These are phyloP conservation scores for Thalassoma bifasciatum DNA, from an alignment of 2,113 vertebrate species.

Conservation along the genomic window DNA sequence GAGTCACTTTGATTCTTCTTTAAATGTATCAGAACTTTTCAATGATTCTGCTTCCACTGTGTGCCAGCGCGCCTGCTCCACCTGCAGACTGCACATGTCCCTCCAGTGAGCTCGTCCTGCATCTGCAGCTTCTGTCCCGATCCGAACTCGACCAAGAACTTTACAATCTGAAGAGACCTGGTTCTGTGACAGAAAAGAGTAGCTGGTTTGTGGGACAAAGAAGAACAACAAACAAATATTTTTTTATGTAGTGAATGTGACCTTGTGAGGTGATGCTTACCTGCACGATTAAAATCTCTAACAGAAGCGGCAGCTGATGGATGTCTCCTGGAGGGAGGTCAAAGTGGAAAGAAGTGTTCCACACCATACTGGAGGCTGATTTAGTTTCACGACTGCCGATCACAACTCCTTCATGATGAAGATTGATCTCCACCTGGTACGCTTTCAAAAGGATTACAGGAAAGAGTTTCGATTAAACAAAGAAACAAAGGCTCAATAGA, in stretches of 20 bases:
- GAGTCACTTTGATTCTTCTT: background rate
- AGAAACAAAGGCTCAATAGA: no score
- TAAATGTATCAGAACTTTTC: background rate
- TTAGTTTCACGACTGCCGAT: slow-evolving; percentile 75
- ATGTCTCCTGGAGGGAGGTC: slow-evolving; percentile 78
- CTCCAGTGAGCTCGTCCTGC: slow-evolving; percentile 79
- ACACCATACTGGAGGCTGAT: slow-evolving; percentile 61
- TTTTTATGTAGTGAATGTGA: background rate
- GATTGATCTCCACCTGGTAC: slow-evolving; percentile 76
- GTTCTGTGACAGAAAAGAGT: slow-evolving; percentile 56
- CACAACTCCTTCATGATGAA: slow-evolving; percentile 63
- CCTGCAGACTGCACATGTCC: slow-evolving; percentile 75
- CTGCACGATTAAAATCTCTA: slow-evolving; percentile 80
- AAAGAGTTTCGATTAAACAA: no score
- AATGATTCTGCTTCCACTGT: slow-evolving; percentile 56
- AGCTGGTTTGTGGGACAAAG: background rate
- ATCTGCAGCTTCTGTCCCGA: slow-evolving; percentile 66
- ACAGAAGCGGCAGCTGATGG: slow-evolving; percentile 64
- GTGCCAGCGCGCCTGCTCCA: slow-evolving; percentile 81
- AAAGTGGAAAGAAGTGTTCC: slow-evolving; percentile 83
- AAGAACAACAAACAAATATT: background rate
- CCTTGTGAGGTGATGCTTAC: slow-evolving; percentile 32
- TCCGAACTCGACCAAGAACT: slow-evolving; percentile 69
- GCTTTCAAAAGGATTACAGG: slow-evolving; percentile 56
- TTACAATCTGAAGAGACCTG: slow-evolving; percentile 54